Evolutionary conservation across 1,140 invertebrate genomes (phyloP), one percentile per base, ranked within the genome.

Genomic region (Drosophila sp.): DNA sequence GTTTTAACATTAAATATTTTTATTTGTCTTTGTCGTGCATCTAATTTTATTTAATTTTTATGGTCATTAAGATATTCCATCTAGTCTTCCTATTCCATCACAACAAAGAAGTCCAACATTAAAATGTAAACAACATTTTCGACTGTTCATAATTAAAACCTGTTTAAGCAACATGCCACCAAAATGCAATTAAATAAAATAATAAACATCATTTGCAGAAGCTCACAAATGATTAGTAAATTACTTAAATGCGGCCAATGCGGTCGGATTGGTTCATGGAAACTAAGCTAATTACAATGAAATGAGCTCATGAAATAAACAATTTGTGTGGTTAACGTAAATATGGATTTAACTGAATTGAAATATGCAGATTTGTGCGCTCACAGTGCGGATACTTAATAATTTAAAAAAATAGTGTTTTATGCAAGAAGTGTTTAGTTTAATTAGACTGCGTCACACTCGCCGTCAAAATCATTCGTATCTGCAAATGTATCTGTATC

Each of bases 371-470:
- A 21, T 16, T 5, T 29, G 13, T 32, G 11, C 8, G 13, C 21
- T 9, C 8, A 13, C 4, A 25, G 21, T 54, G 50, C 50, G 67
- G 38, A 56, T 65, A 56, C 69, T 40, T 56, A 18, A 43, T 57
- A 34, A 8, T 46, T 41, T n/a, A n/a, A n/a, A n/a, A n/a, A n/a
- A n/a, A n/a, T 13, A 36, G 14, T 1, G 6, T 9, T 50, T 25
- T n/a, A 8, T 43, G 21, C 50, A 25, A 64, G 43, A 64, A 40
- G 9, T 72, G 62, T 51, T 53, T 29, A n/a, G 25, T 50, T 48
- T 66, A 72, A 72, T 72, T 72, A 72, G 48, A 72, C 66, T 72
- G 43, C 62, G 53, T 61, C 65, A 61, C 36, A 59, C 16, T 41
- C n/a, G 48, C 36, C 53, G 38, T 25, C 41, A 71, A 59, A 71